Evolutionary conservation across 2,113 vertebrate species (phyloP).

Genomic region (Labeo rohita): DNA sequence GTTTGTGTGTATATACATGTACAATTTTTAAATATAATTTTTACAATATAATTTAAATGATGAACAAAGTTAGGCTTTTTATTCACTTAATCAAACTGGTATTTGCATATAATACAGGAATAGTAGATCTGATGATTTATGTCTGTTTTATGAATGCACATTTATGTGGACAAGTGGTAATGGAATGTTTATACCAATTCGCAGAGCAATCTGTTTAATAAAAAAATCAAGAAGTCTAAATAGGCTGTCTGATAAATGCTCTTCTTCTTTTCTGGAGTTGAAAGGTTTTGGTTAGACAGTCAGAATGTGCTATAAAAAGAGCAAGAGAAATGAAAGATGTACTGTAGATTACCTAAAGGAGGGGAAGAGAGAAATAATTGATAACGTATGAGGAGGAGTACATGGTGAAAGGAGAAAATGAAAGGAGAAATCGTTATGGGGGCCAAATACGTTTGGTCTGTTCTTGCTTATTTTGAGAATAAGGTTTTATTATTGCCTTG

Average conservation of each 20-base stretch:
- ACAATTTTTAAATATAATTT: not conserved
- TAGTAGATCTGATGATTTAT: not conserved
- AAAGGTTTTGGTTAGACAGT: not conserved
- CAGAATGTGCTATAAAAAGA: not conserved
- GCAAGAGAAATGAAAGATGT: not conserved
- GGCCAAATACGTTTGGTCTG: not conserved
- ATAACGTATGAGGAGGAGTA: not conserved
- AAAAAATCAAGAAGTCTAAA: not conserved
- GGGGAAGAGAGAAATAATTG: not conserved
- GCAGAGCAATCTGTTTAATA: not conserved
- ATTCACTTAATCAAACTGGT: not conserved
- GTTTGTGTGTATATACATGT: not conserved
- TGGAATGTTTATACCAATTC: not conserved
- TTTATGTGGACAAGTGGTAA: not conserved
- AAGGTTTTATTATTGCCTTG: not conserved
- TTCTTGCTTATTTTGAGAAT: not conserved
- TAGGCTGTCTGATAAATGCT: not conserved
- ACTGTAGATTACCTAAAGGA: not conserved
- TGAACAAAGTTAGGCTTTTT: no score
- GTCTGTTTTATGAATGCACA: not conserved
- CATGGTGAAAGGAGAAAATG: not conserved
- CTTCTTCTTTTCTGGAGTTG: not conserved
- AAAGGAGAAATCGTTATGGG: not conserved
- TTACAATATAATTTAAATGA: no score
- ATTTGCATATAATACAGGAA: not conserved